Base-by-base conservation (phyloP, 2,113 vertebrate species). In the Drymodes brunneopygia region DNA sequence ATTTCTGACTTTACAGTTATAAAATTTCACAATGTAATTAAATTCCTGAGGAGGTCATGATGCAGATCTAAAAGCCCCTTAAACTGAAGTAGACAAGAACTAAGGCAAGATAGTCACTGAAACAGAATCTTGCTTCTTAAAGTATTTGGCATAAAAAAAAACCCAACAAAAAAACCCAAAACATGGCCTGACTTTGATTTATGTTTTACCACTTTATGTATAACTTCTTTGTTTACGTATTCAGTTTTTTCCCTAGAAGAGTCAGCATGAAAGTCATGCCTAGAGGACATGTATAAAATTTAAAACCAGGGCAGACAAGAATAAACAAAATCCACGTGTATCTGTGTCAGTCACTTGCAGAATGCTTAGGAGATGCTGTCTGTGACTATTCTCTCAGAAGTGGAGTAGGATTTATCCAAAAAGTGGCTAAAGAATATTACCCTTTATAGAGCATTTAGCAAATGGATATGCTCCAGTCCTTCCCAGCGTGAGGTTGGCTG, bases 311-410 rank as follows among this genome's bases (percentile, higher is more conserved):
- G 64, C 89, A 54, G 95, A 94, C 74, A 97, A 96, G 96, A 97
- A 96, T 95, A 98, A 98, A 97, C 95, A 96, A 96, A 97, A 98
- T 95, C 96, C 97, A 97, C 97, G 96, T 97, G 97, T 97, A 96
- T 96, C 36, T 86, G 51, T 96, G 92, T 58, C 95, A 96, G 56
- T 93, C 91, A 81, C 47, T 91, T 67, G 58, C 86, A 90, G 81
- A 79, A 86, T 22, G 31, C 86, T 95, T 42, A 35, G 58, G 74
- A 98, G 82, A 96, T 90, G 36, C 22, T 93, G 85, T 95, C 89
- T 89, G 79, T 74, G 95, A 96, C 94, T 91, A 69, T 70, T 77
- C 33, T 94, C 53, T 80, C 58, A 78, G 86, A 96, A 86, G 11
- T 11, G 7, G 51, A 91, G 47, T 36, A 50, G 42, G 33, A 81